Conservation (phyloP, 2,113 vertebrate genomes). For the Podilymbus podiceps region DNA sequence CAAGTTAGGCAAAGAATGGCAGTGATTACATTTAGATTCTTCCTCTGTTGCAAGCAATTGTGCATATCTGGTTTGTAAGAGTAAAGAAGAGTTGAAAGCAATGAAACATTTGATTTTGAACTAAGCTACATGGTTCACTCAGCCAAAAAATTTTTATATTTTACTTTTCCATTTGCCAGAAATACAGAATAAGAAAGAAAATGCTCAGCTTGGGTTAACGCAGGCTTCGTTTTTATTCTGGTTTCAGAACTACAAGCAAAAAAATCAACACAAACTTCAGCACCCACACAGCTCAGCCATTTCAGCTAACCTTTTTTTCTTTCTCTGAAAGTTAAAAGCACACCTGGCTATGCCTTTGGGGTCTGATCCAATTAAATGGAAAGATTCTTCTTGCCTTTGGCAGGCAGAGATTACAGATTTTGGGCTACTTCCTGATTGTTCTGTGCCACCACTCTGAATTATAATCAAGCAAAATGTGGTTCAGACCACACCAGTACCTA, state of each 20-base stretch:
- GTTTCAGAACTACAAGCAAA: not conserved
- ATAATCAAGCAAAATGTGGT: not conserved
- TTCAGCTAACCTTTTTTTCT: not conserved
- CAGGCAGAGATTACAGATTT: not conserved
- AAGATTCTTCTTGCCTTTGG: slow-evolving; percentile 2
- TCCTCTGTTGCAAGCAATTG: not conserved
- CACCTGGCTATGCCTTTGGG: not conserved
- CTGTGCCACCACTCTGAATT: not conserved
- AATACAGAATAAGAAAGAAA: not conserved
- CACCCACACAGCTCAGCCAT: not conserved
- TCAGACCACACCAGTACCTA: not conserved
- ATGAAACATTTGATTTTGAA: not conserved
- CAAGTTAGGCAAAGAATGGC: not conserved
- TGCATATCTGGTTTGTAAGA: not conserved
- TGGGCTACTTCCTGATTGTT: not conserved
- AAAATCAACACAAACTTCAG: not conserved
- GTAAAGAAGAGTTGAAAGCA: not conserved
- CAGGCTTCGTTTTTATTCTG: not conserved
- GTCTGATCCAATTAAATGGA: not conserved
- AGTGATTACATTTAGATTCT: not conserved
- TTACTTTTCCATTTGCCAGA: not conserved
- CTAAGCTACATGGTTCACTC: not conserved
- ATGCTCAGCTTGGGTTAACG: not conserved
- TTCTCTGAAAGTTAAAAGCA: slow-evolving; percentile 9
- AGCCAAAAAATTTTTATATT: not conserved